Base-by-base conservation (phyloP, 2,113 vertebrate species). In the Phainopepla nitens region DNA sequence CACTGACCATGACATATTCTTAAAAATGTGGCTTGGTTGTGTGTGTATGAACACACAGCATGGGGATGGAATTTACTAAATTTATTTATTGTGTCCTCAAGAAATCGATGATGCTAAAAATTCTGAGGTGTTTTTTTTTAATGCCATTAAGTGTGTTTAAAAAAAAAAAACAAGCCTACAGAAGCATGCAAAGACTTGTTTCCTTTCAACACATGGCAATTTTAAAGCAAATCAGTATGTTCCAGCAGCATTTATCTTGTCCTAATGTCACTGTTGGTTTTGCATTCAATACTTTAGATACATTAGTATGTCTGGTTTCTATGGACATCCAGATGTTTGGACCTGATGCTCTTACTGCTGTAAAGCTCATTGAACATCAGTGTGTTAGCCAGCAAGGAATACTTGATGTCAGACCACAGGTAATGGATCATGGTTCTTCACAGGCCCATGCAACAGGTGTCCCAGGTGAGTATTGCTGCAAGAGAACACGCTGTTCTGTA, bases 291-390 rank as follows among this genome's bases (percentile, higher is more conserved):
- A 72, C 96, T 98, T 87, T 93, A 99, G 99, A 99, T 98, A 98
- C 99, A 86, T 98, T 99, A 92, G 99, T 99, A 57, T 99, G 99
- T 95, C 97, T 99, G 91, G 98, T 99, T 86, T 99, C 99, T 24
- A 98, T 99, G 94, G 99, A 99, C 97, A 98, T 99, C 96, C 99
- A 99, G 95, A 99, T 99, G 84, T 99, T 99, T 94, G 99, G 99
- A 84, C 98, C 99, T 49, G 99, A 99, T 85, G 99, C 99, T 57
- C 98, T 99, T 45, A 99, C 99, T 53, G 99, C 99, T 44, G 99
- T 99, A 93, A 99, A 99, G 97, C 98, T 99, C 73, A 98, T 99
- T n/a, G 99, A 99, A 98, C 99, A 99, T 97, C 99, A 99, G 96
- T 98, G 97, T 65, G 95, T 99, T 82, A 98, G 87, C 66, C 98